These are phyloP conservation scores for Portevinia maculata DNA, from an alignment of 2,888 invertebrate genomes.

Conservation along the genomic window DNA sequence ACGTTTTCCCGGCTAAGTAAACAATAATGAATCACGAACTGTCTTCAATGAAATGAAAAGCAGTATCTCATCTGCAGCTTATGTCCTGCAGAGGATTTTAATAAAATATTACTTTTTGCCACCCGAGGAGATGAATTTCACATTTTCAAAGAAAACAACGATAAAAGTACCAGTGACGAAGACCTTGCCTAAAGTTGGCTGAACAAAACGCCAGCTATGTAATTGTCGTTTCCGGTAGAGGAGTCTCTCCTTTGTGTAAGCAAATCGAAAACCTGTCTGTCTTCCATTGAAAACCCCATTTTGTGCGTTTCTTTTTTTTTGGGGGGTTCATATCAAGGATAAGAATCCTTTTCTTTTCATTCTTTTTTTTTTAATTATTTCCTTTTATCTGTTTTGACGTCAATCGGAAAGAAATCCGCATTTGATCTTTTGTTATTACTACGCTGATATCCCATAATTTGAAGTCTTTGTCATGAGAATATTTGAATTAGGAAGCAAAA, in stretches of 20 bases:
- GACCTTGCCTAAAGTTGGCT: slow-evolving; percentile 52
- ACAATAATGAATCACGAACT: slow-evolving; percentile 68
- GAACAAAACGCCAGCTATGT: slow-evolving; percentile 69
- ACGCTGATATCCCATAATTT: neutral
- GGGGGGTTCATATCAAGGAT: slow-evolving; percentile 1
- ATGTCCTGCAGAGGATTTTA: slow-evolving; percentile 63
- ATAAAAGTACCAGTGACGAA: neutral
- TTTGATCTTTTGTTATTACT: slow-evolving; percentile 54
- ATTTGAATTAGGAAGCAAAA: slow-evolving; percentile 44
- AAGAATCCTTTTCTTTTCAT: slow-evolving; percentile 13
- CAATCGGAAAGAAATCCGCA: slow-evolving; percentile 36
- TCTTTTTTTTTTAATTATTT: slow-evolving; percentile 5
- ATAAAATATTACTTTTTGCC: slow-evolving; percentile 66
- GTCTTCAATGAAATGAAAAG: slow-evolving; percentile 60
- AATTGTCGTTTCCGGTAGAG: slow-evolving; percentile 69
- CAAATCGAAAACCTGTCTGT: slow-evolving; percentile 67
- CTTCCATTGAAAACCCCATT: slow-evolving; percentile 57
- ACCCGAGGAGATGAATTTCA: slow-evolving; percentile 3
- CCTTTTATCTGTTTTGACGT: slow-evolving; percentile 41
- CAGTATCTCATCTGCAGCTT: slow-evolving; percentile 67
- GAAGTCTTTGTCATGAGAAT: slow-evolving; percentile 31
- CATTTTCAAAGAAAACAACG: neutral
- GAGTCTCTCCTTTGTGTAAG: slow-evolving; percentile 60
- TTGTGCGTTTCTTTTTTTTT: neutral
- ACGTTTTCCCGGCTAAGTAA: slow-evolving; percentile 63